Evolutionary conservation across 2,113 vertebrate species (phyloP).

Genomic region (Cochlearius cochlearius): DNA sequence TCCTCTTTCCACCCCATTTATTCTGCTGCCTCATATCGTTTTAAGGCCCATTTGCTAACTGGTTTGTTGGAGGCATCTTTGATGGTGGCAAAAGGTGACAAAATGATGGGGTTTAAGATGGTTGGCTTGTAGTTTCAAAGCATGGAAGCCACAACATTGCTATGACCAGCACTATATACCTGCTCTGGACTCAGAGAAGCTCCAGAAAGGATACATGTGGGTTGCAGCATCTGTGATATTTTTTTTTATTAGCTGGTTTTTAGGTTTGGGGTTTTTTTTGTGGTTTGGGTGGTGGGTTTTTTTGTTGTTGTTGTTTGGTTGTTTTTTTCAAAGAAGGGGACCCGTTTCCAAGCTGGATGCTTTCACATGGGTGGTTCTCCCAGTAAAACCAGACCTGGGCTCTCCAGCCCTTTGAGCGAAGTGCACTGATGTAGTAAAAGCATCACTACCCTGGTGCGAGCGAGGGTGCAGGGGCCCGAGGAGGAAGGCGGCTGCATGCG

Average conservation of each 20-base stretch:
- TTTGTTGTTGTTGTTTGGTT: neutral
- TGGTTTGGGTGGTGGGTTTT: no score
- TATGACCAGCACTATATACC: neutral
- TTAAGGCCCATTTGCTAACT: neutral
- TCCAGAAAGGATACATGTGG: neutral
- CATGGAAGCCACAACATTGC: neutral
- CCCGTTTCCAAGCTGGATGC: neutral
- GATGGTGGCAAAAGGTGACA: neutral
- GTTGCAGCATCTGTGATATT: neutral
- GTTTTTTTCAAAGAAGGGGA: neutral
- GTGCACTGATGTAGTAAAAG: rapidly evolving
- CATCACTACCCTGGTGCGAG: rapidly evolving
- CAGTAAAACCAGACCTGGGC: neutral
- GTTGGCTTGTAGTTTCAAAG: neutral
- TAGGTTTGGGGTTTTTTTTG: neutral
- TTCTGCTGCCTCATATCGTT: neutral
- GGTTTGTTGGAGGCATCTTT: neutral
- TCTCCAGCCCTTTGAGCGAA: neutral
- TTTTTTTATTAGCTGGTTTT: neutral
- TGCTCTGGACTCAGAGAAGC: neutral
- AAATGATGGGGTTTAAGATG: neutral
- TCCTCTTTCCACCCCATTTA: neutral
- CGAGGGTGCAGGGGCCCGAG: rapidly evolving
- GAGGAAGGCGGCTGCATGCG: rapidly evolving
- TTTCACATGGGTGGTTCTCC: rapidly evolving